Conservation (phyloP, 2,113 vertebrate species). For the Paramisgurnus dabryanus region DNA sequence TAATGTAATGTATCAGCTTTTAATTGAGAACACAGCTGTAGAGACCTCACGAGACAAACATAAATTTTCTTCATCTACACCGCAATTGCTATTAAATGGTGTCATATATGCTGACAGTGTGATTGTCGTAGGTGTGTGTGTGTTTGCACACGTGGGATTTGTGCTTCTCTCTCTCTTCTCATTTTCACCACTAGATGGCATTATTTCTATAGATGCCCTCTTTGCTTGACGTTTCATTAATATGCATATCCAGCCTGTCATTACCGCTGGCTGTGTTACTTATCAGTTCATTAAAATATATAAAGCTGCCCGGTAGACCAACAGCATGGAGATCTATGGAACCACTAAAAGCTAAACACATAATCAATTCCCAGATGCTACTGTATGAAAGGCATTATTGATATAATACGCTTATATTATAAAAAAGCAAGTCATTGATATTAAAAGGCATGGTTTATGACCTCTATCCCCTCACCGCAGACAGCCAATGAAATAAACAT, state of each 20-base stretch:
- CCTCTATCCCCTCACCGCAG: background rate
- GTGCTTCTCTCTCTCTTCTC: background rate
- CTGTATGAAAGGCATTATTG: slow-evolving; percentile 28
- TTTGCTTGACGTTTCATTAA: slow-evolving; percentile 31
- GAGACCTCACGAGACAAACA: slow-evolving; percentile 20
- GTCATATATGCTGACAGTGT: slow-evolving; percentile 14
- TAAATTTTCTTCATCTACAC: background rate
- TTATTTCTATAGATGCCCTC: slow-evolving; percentile 37
- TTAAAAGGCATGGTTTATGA: slow-evolving; percentile 12
- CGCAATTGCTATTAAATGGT: background rate
- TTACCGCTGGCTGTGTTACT: slow-evolving; percentile 24
- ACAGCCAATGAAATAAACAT: background rate
- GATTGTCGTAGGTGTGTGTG: background rate
- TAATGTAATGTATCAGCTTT: slow-evolving; percentile 9
- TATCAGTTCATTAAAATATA: slow-evolving; percentile 44
- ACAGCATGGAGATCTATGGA: slow-evolving; percentile 34
- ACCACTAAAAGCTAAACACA: slow-evolving; percentile 30
- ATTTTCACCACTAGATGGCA: slow-evolving; percentile 49
- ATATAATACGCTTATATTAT: background rate
- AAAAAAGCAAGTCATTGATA: slow-evolving; percentile 18
- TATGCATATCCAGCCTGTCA: slow-evolving; percentile 35
- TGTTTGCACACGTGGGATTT: background rate
- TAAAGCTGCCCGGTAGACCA: slow-evolving; percentile 15
- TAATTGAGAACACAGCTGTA: slow-evolving; percentile 8
- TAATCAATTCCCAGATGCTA: slow-evolving; percentile 27